A percentile compares a stretch with the other conserved stretches of the same genome.
phyloP scores from a whole-genome alignment of 2,888 invertebrate species.

The Salpingus planirostris region DNA sequence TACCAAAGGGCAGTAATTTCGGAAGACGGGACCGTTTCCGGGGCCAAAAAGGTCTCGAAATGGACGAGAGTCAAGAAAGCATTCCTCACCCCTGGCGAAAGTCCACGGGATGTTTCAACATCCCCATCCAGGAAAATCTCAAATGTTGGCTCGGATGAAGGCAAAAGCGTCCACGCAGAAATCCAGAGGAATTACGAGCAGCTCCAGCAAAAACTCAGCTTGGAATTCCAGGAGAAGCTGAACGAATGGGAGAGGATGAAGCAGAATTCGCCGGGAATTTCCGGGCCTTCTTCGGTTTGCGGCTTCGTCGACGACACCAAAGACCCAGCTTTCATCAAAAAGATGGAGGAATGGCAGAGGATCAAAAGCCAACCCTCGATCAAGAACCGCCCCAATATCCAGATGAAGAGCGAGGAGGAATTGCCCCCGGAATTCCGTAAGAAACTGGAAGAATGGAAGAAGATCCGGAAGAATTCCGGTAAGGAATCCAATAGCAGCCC shows the following conservation, averaged over 20 bases:
- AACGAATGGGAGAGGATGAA: conserved; percentile 45
- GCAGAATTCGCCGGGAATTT: conserved; percentile 24
- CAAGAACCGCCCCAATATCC: conserved; percentile 23
- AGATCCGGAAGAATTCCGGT: conserved; percentile 48
- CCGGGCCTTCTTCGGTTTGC: conserved; percentile 20
- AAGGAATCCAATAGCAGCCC: conserved; percentile 33
- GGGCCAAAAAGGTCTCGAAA: conserved; percentile 50
- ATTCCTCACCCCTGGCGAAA: conserved; percentile 44
- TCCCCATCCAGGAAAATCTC: too few species aligned
- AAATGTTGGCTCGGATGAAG: conserved; percentile 12
- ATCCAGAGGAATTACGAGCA: conserved; percentile 63
- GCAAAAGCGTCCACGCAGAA: conserved; percentile 48
- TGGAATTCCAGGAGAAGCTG: conserved; percentile 66
- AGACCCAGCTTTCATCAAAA: conserved; percentile 40
- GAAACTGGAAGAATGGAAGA: conserved; percentile 82
- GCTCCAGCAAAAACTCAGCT: conserved; percentile 61
- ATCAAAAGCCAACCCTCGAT: conserved; percentile 35
- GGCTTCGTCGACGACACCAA: conserved; percentile 29
- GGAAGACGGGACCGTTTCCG: conserved; percentile 23
- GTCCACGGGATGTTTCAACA: too few species aligned
- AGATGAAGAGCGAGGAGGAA: conserved; percentile 52
- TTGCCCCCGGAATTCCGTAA: conserved; percentile 72
- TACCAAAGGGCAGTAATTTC: conserved; percentile 30
- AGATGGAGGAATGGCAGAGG: conserved; percentile 47
- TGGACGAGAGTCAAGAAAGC: conserved; percentile 69